Percentiles rank a stretch among this genome's conserved stretches.
phyloP scores from a whole-genome alignment of 2,113 vertebrate genomes.

The Lynx canadensis region DNA sequence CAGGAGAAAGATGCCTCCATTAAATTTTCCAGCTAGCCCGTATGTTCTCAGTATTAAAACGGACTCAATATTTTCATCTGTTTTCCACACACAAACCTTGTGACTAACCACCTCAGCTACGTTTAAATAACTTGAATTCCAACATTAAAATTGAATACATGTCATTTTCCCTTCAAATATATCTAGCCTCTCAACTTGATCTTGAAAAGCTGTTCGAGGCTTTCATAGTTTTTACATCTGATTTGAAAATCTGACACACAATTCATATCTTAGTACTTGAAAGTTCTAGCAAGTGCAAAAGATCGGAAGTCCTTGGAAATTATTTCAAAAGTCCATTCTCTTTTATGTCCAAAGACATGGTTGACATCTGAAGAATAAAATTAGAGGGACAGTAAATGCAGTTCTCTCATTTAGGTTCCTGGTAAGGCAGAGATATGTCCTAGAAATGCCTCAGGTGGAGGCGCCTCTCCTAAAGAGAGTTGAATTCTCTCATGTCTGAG shows the following conservation, averaged over 20 bases:
- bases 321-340: slow-evolving; percentile 71
- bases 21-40: slow-evolving; percentile 65
- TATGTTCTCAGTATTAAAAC: slow-evolving; percentile 67
- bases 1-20: slow-evolving; percentile 59
- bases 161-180: slow-evolving; percentile 74
- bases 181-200: slow-evolving; percentile 71
- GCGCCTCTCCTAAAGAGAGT: background rate
- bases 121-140: slow-evolving; percentile 71
- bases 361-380: slow-evolving; percentile 72
- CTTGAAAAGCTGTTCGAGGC: slow-evolving; percentile 75
- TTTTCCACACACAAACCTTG: slow-evolving; percentile 70
- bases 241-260: slow-evolving; percentile 70
- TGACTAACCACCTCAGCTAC: slow-evolving; percentile 68
- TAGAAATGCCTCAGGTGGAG: background rate
- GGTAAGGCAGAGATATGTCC: background rate
- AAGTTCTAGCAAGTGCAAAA: slow-evolving; percentile 70
- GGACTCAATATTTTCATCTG: slow-evolving; percentile 71
- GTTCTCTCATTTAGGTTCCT: slow-evolving; percentile 48
- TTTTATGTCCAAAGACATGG: slow-evolving; percentile 74
- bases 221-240: slow-evolving; percentile 75
- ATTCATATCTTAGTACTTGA: slow-evolving; percentile 72
- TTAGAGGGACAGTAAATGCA: slow-evolving; percentile 51
- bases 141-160: slow-evolving; percentile 59
- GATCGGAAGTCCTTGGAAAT: slow-evolving; percentile 76
- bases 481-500: background rate